Evolutionary conservation across 1,140 invertebrate species (phyloP), one percentile per base, ranked within the genome.

Genomic region (Sesamia nonagrioides): DNA sequence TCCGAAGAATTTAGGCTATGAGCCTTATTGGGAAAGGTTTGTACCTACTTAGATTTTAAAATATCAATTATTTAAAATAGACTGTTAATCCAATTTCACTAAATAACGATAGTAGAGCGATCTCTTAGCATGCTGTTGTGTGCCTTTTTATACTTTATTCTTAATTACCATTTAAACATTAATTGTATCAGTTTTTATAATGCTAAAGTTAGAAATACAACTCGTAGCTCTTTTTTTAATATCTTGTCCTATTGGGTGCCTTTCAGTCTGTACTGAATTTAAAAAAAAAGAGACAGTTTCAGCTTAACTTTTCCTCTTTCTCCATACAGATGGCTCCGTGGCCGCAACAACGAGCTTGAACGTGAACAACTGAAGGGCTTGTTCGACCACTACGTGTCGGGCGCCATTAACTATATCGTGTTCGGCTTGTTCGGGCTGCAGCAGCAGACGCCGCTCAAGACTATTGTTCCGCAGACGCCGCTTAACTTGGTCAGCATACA

Each of bases 1-100:
- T 88, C 98, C 98, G 0, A 98, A 98, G 91, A 98, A 98, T 95
- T 95, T 99, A 35, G 97, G 98, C 0, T 98, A 97, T 88, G 95
- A 97, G 80, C 98, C 98, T 0, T 99, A 97, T 92, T 98, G 98
- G 97, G 95, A 97, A 50, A 96, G 96, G 89, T 99, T n/a, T 54
- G 33, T 54, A 37, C 33, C n/a, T 54, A 37, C 33, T 1, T 37
- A 33, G 9, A 40, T 6, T 40, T 8, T 40, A 40, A 8, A 8
- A 8, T 3, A 2, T 9, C 3, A 3, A 3, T 27, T 27, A 27
- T 27, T 27, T 3, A 27, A 27, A 27, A 27, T 27, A 3, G 27
- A 27, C 27, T 27, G 27, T 27, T 27, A 27, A 1, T 27, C 27
- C 27, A 27, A 27, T 3, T 27, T 27, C 27, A 27, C 3, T 27